Evolutionary conservation across 2,113 vertebrate species (phyloP), one percentile per base, ranked within the genome.

Genomic region (Dolichallabes microphthalmus): DNA sequence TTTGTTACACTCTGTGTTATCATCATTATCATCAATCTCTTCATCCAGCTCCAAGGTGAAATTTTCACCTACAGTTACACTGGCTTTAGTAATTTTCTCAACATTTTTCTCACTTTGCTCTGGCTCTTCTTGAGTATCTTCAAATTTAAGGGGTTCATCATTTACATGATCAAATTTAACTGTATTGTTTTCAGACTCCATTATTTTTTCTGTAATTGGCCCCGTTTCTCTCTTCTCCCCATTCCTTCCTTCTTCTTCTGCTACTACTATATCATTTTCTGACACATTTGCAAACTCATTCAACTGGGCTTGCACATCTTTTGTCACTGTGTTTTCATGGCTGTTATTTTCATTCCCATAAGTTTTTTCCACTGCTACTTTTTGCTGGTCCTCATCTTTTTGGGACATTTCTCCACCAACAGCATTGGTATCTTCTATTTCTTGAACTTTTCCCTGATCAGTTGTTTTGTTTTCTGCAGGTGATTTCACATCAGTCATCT

Each of bases 41-140:
- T 25, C 45, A 30, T 83, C 82, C 55, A 86, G 58, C 2, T 45
- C 66, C 63, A 61, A 81, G 17, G 32, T 66, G n/a, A 86, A 83
- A 25, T 27, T 25, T 69, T 87, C 80, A 76, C 66, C 17, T 69
- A 22, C 9, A 11, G 10, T 52, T 81, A 78, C 20, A 68, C 50
- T 12, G 50, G 8, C 22, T 79, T 83, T 58, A 60, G 10, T 4
- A 14, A 8, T 2, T 35, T 73, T 45, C n/a, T 87, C 30, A n/a
- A 6, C 30, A 3, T 39, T 79, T 50, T 63, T 32, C n/a, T 63
- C 11, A 27, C 13, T 30, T 22, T n/a, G 32, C 25, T 86, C 58
- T 68, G 15, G 13, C 14, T 73, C 55, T 27, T 79, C 30, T 57
- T 86, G 55, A 12, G 1, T 45, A 35, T 80, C 76, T 35, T 45